These are phyloP conservation scores for Eriocheir sinensis DNA, from an alignment of 1,140 invertebrate species.

Conservation along the genomic window DNA sequence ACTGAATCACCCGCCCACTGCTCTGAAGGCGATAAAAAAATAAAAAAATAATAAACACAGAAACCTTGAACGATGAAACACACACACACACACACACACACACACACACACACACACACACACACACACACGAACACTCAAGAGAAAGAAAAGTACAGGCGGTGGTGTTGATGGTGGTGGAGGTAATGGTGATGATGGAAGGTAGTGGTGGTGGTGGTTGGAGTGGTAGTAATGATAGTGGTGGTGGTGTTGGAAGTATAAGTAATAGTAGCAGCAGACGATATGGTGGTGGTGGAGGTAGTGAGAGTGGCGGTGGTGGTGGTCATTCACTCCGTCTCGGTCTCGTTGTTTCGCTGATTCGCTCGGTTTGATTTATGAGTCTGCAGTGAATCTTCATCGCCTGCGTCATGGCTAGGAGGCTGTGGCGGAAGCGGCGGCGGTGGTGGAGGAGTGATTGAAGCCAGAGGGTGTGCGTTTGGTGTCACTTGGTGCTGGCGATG, in stretches of 20 bases:
- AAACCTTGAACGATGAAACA: too few relatives aligned
- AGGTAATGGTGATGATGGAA: too few relatives aligned
- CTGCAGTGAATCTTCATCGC: not conserved
- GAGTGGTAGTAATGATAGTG: not conserved
- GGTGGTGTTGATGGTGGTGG: not conserved
- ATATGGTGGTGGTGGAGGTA: not conserved
- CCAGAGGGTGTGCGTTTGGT: not conserved
- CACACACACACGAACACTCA: too few relatives aligned
- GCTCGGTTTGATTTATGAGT: not conserved
- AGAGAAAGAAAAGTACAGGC: too few relatives aligned
- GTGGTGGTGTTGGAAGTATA: not conserved
- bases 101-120: too few relatives aligned
- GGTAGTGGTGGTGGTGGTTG: not conserved
- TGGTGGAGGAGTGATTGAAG: too few relatives aligned
- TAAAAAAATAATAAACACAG: too few relatives aligned
- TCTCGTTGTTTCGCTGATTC: conserved; percentile 9
- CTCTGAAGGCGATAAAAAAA: too few relatives aligned
- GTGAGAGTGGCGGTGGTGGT: not conserved
- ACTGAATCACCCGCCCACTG: too few relatives aligned
- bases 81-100: too few relatives aligned
- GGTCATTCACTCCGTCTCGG: not conserved
- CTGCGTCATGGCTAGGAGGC: not conserved
- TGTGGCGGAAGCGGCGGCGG: not conserved
- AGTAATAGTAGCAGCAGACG: too few relatives aligned
- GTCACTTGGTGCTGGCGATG: not conserved